Conservation (phyloP, 23 tunicate genomes). For the Phallusia fumigata region DNA sequence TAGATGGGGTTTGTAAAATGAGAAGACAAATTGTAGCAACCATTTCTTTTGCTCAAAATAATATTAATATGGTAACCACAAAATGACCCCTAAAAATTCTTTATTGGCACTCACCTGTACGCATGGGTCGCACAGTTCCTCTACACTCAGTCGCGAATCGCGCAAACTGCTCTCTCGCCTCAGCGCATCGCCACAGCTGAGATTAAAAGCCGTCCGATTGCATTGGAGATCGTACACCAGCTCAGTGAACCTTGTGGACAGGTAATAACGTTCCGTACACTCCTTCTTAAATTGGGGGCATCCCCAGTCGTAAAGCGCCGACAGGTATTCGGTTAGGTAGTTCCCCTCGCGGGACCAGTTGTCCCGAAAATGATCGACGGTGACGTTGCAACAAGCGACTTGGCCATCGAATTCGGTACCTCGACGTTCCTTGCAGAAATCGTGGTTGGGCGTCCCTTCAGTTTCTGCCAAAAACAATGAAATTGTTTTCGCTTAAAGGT, state of each 20-base stretch:
- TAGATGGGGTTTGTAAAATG: too few species aligned
- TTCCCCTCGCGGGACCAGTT: conserved; percentile 31
- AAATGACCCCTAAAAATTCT: background rate
- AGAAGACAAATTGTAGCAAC: too few species aligned
- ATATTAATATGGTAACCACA: too few species aligned
- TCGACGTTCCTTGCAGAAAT: background rate
- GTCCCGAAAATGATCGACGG: background rate
- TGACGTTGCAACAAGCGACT: conserved; percentile 24
- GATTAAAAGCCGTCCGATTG: conserved; percentile 16
- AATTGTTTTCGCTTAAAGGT: too few species aligned
- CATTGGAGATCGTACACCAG: conserved; percentile 61
- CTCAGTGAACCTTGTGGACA: conserved; percentile 31
- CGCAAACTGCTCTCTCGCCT: background rate
- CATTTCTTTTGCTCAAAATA: too few species aligned
- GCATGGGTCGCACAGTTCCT: background rate
- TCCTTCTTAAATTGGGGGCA: conserved; percentile 67
- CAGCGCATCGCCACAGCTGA: conserved; percentile 19
- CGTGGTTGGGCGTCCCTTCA: background rate
- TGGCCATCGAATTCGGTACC: background rate
- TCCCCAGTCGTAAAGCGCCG: conserved; percentile 44
- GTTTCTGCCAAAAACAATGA: too few species aligned
- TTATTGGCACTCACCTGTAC: background rate
- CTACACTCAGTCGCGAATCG: background rate
- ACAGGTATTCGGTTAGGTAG: conserved; percentile 40
- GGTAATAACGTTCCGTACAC: conserved; percentile 32